Evolutionary conservation across 2,797 vertebrate species (phyloP).

Genomic region (Limosa lapponica): DNA sequence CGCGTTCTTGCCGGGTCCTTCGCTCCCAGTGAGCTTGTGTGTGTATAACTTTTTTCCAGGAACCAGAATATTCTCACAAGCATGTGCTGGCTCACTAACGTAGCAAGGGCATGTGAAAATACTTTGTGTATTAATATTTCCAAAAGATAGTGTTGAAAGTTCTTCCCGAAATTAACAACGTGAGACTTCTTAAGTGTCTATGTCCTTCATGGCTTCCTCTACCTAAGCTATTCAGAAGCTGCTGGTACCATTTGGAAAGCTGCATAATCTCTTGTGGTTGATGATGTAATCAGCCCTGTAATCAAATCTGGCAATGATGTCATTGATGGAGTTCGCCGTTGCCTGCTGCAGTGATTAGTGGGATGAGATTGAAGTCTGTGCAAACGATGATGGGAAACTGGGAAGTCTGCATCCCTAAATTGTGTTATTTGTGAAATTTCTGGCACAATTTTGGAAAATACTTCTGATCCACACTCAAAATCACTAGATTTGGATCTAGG

Average conservation of each 20-base stretch:
- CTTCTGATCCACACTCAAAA: background rate
- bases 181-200: background rate
- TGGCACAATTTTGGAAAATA: background rate
- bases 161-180: background rate
- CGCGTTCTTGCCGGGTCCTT: background rate
- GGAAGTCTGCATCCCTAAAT: background rate
- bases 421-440: background rate
- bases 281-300: conserved; percentile 22
- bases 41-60: background rate
- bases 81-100: background rate
- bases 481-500: background rate
- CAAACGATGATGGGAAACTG: background rate
- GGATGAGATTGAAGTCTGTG: background rate
- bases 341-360: background rate
- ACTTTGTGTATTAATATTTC: background rate
- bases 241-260: conserved; percentile 25
- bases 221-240: background rate
- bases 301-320: background rate
- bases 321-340: background rate
- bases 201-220: background rate
- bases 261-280: background rate
- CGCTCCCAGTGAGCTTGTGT: fast-evolving
- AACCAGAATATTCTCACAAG: background rate
- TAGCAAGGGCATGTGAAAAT: background rate
- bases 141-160: background rate